Percentiles rank a stretch among this genome's conserved stretches.
These are phyloP conservation scores for Hipposideros larvatus DNA, from an alignment of 2,797 vertebrate genomes.

Conservation along the genomic window DNA sequence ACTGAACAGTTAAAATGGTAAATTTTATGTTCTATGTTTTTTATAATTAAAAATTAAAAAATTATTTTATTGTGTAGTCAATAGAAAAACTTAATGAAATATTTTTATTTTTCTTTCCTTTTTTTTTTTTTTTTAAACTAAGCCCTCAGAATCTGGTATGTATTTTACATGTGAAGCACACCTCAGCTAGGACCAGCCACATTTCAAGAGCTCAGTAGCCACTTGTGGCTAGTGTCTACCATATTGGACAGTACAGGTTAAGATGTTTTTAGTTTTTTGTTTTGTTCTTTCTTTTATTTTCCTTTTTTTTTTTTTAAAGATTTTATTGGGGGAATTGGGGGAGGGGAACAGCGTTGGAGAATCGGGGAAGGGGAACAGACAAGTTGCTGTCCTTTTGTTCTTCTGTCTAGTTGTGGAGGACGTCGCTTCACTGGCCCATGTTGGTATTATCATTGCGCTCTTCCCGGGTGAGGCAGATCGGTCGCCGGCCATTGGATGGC, in stretches of 20 bases:
- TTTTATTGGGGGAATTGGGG: too few relatives aligned
- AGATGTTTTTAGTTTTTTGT: background rate
- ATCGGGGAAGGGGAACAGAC: too few relatives aligned
- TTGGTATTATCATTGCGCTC: too few relatives aligned
- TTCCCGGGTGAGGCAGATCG: too few relatives aligned
- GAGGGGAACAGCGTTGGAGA: too few relatives aligned
- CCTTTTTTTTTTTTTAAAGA: background rate
- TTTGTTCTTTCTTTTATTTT: background rate
- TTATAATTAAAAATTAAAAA: background rate
- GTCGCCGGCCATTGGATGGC: too few relatives aligned
- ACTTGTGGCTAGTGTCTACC: background rate
- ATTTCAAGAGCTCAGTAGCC: background rate
- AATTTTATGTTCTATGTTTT: background rate
- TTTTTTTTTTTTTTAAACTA: background rate
- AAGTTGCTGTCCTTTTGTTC: too few relatives aligned
- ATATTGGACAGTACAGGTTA: background rate
- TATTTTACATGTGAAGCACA: background rate
- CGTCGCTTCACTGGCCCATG: too few relatives aligned
- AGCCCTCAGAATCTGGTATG: background rate
- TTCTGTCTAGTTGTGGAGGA: too few relatives aligned
- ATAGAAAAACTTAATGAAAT: background rate
- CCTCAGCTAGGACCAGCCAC: background rate
- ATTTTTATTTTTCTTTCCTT: background rate
- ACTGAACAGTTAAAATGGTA: background rate
- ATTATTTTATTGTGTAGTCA: background rate